Percentiles rank a stretch among this genome's conserved stretches.
phyloP scores from a whole-genome alignment of 1,140 invertebrate genomes.

The Trichonephila inaurata region DNA sequence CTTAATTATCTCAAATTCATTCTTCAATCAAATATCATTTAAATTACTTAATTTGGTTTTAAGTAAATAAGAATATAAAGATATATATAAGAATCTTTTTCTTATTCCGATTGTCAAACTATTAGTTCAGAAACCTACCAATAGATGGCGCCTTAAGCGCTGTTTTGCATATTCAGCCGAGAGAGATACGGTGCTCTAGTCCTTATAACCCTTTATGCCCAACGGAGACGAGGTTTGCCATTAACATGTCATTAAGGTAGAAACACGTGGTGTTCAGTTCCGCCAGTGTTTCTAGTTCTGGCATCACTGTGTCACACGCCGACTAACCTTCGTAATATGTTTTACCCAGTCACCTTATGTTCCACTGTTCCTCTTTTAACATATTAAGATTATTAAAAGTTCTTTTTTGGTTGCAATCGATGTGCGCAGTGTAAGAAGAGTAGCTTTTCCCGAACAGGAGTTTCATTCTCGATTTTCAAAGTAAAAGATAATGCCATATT shows the following conservation, averaged over 20 bases:
- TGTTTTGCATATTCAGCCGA: slow-evolving; percentile 4
- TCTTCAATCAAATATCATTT: no score
- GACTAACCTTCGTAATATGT: slow-evolving; percentile 60
- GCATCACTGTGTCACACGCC: slow-evolving; percentile 45
- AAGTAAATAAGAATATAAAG: no score
- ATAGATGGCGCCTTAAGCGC: slow-evolving; percentile 30
- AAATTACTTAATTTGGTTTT: no score
- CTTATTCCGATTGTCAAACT: no score
- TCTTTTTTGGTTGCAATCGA: background rate
- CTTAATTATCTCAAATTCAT: no score
- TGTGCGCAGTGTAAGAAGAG: background rate
- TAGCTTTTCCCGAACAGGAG: background rate
- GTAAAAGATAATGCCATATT: no score
- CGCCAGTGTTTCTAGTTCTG: slow-evolving; percentile 58
- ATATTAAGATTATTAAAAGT: background rate
- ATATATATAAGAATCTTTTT: background rate
- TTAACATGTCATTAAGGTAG: slow-evolving; percentile 68
- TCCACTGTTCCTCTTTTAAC: slow-evolving; percentile 65
- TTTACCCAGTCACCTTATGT: slow-evolving; percentile 73
- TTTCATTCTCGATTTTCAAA: no score
- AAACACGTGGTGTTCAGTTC: slow-evolving; percentile 65
- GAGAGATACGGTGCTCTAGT: background rate
- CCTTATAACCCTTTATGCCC: slow-evolving; percentile 38
- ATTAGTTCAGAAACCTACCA: background rate
- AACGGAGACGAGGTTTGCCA: slow-evolving; percentile 23